Conservation (phyloP, 2,888 invertebrate genomes). For the Athrips mouffetella region DNA sequence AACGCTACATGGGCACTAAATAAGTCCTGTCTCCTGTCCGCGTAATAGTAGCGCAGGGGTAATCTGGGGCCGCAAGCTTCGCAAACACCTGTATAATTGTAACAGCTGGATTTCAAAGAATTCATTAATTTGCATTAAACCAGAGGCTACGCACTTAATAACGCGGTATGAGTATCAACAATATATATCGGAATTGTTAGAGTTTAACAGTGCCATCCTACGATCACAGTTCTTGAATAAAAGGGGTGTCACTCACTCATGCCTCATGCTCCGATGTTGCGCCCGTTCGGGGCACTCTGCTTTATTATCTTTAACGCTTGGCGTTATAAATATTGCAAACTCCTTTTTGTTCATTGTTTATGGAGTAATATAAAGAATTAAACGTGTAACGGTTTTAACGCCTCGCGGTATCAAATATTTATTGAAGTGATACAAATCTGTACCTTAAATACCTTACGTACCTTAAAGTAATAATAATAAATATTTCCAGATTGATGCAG, state of each 20-base stretch:
- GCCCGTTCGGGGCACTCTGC: slow-evolving; percentile 28
- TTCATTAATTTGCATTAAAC: slow-evolving; percentile 36
- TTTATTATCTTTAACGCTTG: slow-evolving; percentile 33
- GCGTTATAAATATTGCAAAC: slow-evolving; percentile 28
- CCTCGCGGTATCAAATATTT: slow-evolving; percentile 11
- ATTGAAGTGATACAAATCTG: slow-evolving; percentile 4
- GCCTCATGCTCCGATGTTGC: slow-evolving; percentile 36
- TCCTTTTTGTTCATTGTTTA: slow-evolving; percentile 23
- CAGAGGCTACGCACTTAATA: slow-evolving; percentile 23
- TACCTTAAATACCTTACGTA: slow-evolving; percentile 14
- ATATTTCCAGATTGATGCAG: slow-evolving; percentile 16
- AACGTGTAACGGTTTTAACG: slow-evolving; percentile 25
- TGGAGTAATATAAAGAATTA: slow-evolving; percentile 20
- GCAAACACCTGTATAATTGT: slow-evolving; percentile 37
- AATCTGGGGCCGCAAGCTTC: slow-evolving; percentile 49
- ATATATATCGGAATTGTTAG: slow-evolving; percentile 11
- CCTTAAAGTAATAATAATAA: slow-evolving; percentile 21
- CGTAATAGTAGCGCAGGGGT: slow-evolving; percentile 55
- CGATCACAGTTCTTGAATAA: slow-evolving; percentile 31
- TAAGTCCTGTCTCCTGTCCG: slow-evolving; percentile 67
- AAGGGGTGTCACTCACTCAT: slow-evolving; percentile 46
- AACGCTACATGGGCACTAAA: slow-evolving; percentile 73
- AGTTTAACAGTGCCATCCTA: slow-evolving; percentile 22
- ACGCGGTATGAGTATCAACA: slow-evolving; percentile 21
- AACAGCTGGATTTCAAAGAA: slow-evolving; percentile 25